Conservation (phyloP, 1,140 invertebrate genomes). For the Tetranychus cinnabarinus region DNA sequence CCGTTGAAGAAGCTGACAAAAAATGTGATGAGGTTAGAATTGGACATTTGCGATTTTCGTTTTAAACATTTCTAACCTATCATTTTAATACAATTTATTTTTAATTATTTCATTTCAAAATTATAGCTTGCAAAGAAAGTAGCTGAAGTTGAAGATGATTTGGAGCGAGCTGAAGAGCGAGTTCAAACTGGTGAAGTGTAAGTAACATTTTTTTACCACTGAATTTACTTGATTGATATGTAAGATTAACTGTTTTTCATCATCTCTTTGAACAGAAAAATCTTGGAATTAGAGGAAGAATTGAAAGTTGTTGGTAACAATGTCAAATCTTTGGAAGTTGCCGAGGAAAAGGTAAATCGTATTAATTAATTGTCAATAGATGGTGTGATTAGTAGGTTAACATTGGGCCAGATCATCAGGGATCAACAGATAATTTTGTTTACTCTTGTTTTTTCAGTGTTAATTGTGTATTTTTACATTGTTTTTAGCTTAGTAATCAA, state of each 20-base stretch:
- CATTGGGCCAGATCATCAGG: too few species aligned
- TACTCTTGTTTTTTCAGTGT: too few species aligned
- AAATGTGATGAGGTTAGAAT: conserved; percentile 96
- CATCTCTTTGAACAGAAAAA: conserved; percentile 39
- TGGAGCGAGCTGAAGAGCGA: conserved; percentile 98
- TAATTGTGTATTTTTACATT: too few species aligned
- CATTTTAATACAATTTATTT: neutral
- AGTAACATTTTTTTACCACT: conserved; percentile 22
- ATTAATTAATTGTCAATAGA: neutral
- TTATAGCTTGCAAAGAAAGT: conserved; percentile 96
- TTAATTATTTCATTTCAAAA: neutral
- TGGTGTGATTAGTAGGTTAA: too few species aligned
- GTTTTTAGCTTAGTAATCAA: too few species aligned
- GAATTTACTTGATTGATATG: neutral
- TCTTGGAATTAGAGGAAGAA: conserved; percentile 97
- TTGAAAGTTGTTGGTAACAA: conserved; percentile 97
- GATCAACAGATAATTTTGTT: too few species aligned
- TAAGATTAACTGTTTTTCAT: neutral
- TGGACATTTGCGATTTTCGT: neutral
- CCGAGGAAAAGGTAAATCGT: conserved; percentile 86
- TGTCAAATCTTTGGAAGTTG: conserved; percentile 96
- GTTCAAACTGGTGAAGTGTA: conserved; percentile 98
- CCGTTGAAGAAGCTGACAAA: conserved; percentile 99
- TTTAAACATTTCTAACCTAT: neutral
- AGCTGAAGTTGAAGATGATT: conserved; percentile 99